These are phyloP conservation scores for Condylura cristata DNA, from an alignment of 2,113 vertebrate genomes.

Conservation along the genomic window DNA sequence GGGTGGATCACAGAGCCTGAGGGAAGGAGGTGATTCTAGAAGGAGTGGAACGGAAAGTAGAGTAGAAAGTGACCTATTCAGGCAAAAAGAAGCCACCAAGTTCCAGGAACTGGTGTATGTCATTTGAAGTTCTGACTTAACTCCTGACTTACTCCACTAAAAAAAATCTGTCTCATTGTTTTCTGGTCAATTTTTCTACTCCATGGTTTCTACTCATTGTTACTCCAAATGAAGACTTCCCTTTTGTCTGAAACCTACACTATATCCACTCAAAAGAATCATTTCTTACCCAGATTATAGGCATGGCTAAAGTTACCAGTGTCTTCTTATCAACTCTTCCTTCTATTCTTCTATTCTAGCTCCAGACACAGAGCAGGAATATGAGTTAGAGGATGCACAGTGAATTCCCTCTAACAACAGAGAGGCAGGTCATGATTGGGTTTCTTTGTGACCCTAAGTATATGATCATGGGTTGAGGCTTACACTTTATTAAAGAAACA, in stretches of 20 bases:
- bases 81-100: neutral
- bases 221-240: neutral
- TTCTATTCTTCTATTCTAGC: neutral
- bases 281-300: neutral
- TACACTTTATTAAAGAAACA: neutral
- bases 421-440: neutral
- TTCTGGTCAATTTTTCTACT: neutral
- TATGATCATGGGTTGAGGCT: neutral
- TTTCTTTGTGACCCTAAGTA: neutral
- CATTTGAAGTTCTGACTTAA: neutral
- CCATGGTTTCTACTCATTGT: neutral
- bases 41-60: conserved; percentile 36
- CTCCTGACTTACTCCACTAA: neutral
- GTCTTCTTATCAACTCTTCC: neutral
- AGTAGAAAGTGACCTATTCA: conserved; percentile 3
- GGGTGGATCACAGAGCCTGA: rapidly evolving
- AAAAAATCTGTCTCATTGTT: conserved; percentile 8
- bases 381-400: neutral
- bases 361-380: neutral
- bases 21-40: neutral
- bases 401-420: neutral
- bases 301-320: neutral
- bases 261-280: neutral
- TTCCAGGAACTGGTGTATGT: neutral
- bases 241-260: neutral